These are phyloP conservation scores for Drosophila busckii DNA, from an alignment of 1,140 invertebrate species.

Conservation along the genomic window DNA sequence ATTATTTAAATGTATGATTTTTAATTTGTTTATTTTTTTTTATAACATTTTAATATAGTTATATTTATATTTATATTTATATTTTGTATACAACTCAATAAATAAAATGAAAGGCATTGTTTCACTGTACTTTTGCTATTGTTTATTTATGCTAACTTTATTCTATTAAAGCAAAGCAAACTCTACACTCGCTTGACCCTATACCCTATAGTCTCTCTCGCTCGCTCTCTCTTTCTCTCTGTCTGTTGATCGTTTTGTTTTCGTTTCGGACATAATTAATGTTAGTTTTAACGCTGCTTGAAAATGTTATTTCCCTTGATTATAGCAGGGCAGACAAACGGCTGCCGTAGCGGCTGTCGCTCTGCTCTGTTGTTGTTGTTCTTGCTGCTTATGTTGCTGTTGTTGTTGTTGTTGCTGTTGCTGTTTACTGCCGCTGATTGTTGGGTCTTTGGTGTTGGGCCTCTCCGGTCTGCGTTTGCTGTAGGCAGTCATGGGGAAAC, in stretches of 20 bases:
- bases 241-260: conserved; percentile 62
- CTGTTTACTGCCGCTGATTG: conserved; percentile 73
- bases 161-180: too few species aligned
- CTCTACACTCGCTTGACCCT: too few species aligned
- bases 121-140: too few species aligned
- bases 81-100: too few species aligned
- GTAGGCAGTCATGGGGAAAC: conserved; percentile 78
- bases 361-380: conserved; percentile 16
- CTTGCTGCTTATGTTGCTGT: conserved; percentile 1
- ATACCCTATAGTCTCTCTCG: too few species aligned
- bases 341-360: conserved; percentile 30
- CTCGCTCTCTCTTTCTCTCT: conserved; percentile 15
- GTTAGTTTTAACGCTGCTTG: conserved; percentile 79
- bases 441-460: conserved; percentile 53
- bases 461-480: conserved; percentile 43
- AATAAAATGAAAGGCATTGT: too few species aligned
- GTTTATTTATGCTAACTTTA: too few species aligned
- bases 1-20: too few species aligned
- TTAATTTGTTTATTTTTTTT: too few species aligned
- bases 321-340: conserved; percentile 67
- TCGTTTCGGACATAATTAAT: conserved; percentile 78
- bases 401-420: conserved; percentile 30
- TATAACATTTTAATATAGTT: too few species aligned
- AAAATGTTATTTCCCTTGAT: conserved; percentile 79
- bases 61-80: too few species aligned